Evolutionary conservation across 1,140 invertebrate genomes (phyloP).

Genomic region (Meloidogyne hapla): DNA sequence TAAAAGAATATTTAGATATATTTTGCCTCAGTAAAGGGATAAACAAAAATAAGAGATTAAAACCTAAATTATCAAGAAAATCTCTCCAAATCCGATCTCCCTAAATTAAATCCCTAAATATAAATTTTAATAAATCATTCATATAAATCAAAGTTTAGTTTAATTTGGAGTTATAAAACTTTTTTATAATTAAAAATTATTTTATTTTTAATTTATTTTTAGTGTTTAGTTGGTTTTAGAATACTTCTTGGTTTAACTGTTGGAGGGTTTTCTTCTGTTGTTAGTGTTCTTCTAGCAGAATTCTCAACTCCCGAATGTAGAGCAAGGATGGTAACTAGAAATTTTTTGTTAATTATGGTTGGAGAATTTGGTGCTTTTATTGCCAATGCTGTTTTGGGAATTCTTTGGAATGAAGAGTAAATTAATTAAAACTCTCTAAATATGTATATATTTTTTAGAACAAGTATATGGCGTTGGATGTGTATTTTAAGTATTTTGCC

Average conservation of each 20-base stretch:
- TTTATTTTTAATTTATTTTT: background rate
- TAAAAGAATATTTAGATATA: too few species aligned
- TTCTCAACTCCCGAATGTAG: slow-evolving; percentile 6
- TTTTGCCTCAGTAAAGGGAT: too few species aligned
- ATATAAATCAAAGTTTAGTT: too few species aligned
- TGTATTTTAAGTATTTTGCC: slow-evolving; percentile 12
- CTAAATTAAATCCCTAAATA: too few species aligned
- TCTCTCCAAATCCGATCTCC: too few species aligned
- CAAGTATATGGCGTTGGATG: slow-evolving; percentile 23
- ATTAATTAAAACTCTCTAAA: background rate
- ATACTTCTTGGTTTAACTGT: slow-evolving; percentile 19
- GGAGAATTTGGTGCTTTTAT: slow-evolving; percentile 20
- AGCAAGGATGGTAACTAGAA: slow-evolving; percentile 9
- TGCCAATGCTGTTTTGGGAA: slow-evolving; percentile 26
- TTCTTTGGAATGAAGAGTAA: slow-evolving; percentile 20
- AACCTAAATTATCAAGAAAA: too few species aligned
- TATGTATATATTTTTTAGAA: background rate
- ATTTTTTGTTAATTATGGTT: slow-evolving; percentile 8
- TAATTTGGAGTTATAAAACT: too few species aligned
- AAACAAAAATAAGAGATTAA: too few species aligned
- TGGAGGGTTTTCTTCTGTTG: background rate
- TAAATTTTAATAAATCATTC: too few species aligned
- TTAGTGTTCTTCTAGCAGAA: slow-evolving; percentile 17
- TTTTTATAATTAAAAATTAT: background rate
- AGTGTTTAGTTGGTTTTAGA: slow-evolving; percentile 4